Conservation (phyloP, 2,113 vertebrate species). For the Neolamprologus falcicula region DNA sequence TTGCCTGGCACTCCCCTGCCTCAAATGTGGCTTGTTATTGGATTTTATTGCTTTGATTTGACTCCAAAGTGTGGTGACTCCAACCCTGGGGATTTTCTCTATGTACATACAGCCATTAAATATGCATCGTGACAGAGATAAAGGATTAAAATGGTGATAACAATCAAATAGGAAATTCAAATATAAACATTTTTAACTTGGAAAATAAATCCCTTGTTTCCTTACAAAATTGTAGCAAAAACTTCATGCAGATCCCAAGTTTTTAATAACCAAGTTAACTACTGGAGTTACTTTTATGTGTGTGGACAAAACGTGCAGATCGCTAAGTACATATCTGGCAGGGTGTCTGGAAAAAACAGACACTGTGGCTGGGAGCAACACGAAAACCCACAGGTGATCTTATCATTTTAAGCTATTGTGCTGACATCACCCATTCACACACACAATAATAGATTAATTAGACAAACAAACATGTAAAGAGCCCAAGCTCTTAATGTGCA, state of each 20-base stretch:
- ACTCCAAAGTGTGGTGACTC: not conserved
- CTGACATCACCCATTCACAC: not conserved
- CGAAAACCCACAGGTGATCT: constrained; percentile 36
- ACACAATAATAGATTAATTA: not conserved
- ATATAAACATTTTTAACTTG: not conserved
- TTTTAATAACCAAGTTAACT: not conserved
- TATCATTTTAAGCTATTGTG: not conserved
- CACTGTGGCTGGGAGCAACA: not conserved
- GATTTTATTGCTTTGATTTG: constrained; percentile 16
- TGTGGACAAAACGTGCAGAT: not conserved
- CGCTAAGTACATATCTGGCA: constrained; percentile 18
- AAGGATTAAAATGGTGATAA: not conserved
- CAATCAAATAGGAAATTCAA: not conserved
- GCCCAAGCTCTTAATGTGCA: not conserved
- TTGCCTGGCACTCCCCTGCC: not conserved
- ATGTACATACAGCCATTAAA: not conserved
- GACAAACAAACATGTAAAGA: not conserved
- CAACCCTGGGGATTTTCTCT: not conserved
- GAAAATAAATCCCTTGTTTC: not conserved
- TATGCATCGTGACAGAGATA: not conserved
- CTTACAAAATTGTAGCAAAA: not conserved
- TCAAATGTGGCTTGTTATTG: constrained; percentile 4
- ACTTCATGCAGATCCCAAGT: not conserved
- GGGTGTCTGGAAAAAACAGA: constrained; percentile 26
- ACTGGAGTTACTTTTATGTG: not conserved